Percentiles rank a stretch among this genome's conserved stretches.
These are phyloP conservation scores for Caiman crocodilus DNA, from an alignment of 2,797 vertebrate species.

Conservation along the genomic window DNA sequence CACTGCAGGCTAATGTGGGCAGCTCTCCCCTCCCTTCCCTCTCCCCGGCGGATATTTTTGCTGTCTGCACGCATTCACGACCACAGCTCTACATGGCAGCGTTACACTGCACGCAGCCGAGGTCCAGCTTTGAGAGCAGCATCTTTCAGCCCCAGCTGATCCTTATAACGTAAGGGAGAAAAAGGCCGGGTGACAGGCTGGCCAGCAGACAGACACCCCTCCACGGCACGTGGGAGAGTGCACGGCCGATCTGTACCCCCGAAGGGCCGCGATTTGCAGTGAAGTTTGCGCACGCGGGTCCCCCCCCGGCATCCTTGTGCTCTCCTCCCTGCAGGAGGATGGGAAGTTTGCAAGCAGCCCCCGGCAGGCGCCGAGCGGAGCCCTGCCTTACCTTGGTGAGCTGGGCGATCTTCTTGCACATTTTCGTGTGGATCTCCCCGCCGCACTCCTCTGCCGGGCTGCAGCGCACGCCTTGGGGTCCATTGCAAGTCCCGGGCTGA, in stretches of 20 bases:
- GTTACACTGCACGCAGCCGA: neutral
- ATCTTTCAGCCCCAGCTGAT: neutral
- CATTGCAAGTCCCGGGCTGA: slow-evolving; percentile 84
- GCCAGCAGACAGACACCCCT: no score
- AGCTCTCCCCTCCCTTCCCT: neutral
- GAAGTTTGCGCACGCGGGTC: slow-evolving; percentile 42
- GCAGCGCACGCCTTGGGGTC: slow-evolving; percentile 84
- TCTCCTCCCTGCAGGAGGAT: neutral
- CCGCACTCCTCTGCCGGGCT: slow-evolving; percentile 84
- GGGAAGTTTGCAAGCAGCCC: neutral
- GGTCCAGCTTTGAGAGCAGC: neutral
- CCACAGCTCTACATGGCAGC: neutral
- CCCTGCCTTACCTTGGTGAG: slow-evolving; percentile 92
- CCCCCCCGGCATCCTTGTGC: neutral
- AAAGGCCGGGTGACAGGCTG: neutral
- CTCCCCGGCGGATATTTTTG: neutral
- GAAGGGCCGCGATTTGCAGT: accelerated
- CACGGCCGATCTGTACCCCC: neutral
- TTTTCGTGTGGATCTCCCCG: slow-evolving; percentile 92
- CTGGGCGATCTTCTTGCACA: slow-evolving; percentile 99
- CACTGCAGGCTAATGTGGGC: neutral
- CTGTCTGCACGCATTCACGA: neutral
- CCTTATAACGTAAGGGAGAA: neutral
- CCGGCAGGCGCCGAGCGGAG: neutral
- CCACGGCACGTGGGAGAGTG: no score